Percentiles rank a stretch among this genome's conserved stretches.
phyloP scores from a whole-genome alignment of 2,888 invertebrate species.

The Spilarctia lutea region DNA sequence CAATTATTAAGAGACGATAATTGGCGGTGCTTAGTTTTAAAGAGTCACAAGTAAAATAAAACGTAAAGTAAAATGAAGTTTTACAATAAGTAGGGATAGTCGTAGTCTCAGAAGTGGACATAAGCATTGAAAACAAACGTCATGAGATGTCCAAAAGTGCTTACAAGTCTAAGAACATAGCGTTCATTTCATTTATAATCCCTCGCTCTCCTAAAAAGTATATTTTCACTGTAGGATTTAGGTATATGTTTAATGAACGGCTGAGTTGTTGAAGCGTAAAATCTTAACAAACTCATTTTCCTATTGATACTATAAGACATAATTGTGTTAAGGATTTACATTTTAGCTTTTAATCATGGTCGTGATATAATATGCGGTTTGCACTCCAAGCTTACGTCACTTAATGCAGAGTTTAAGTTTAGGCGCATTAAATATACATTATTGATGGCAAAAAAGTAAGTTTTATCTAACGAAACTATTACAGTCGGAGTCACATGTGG shows the following conservation, averaged over 20 bases:
- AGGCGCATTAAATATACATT: background rate
- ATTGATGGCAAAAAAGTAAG: background rate
- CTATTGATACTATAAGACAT: background rate
- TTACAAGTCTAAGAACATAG: background rate
- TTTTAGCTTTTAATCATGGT: background rate
- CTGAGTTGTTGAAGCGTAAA: background rate
- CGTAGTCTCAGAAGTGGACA: background rate
- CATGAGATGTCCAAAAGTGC: background rate
- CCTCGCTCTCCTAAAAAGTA: too few species aligned
- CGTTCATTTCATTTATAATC: too few species aligned
- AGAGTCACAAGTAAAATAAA: background rate
- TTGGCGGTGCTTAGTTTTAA: background rate
- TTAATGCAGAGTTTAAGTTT: background rate
- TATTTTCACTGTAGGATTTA: too few species aligned
- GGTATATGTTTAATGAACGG: background rate
- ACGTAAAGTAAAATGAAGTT: too few species aligned
- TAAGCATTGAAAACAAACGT: background rate
- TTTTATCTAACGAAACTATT: background rate
- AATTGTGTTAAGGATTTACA: background rate
- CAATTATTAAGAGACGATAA: background rate
- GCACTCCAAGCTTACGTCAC: background rate
- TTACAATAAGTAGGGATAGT: background rate
- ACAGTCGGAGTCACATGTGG: background rate
- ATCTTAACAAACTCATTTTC: background rate
- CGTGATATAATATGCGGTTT: background rate